phyloP scores from a whole-genome alignment of 2,113 vertebrate species.

The Lagenorhynchus albirostris region DNA sequence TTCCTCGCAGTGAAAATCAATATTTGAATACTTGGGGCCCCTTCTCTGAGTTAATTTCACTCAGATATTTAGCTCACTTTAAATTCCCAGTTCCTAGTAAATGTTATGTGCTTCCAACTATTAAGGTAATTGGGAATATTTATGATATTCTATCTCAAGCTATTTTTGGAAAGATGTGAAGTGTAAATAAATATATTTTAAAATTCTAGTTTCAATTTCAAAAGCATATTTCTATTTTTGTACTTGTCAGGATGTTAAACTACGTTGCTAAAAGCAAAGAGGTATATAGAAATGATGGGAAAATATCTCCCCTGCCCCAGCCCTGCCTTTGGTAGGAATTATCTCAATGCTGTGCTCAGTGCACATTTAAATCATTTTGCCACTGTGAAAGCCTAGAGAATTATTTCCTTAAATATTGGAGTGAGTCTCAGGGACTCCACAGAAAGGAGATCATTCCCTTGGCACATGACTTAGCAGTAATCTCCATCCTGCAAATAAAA shows the following conservation, averaged over 20 bases:
- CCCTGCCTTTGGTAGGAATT: background rate
- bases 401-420: background rate
- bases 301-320: background rate
- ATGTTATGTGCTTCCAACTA: constrained; percentile 53
- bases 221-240: background rate
- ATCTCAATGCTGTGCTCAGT: background rate
- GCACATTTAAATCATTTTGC: background rate
- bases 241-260: background rate
- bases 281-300: background rate
- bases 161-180: constrained; percentile 55
- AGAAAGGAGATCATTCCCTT: background rate
- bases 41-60: constrained; percentile 42
- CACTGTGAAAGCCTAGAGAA: background rate
- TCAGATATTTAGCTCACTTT: constrained; percentile 55
- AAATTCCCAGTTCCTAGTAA: constrained; percentile 52
- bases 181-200: constrained; percentile 23
- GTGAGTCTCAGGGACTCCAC: background rate
- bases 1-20: constrained; percentile 64
- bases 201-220: constrained; percentile 11
- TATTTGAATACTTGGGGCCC: constrained; percentile 51
- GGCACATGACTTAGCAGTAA: background rate
- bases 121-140: constrained; percentile 53
- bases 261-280: background rate
- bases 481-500: background rate
- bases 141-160: constrained; percentile 20